Base-by-base conservation (phyloP, 2,888 invertebrate species). In the Drosophila engyochracea region DNA sequence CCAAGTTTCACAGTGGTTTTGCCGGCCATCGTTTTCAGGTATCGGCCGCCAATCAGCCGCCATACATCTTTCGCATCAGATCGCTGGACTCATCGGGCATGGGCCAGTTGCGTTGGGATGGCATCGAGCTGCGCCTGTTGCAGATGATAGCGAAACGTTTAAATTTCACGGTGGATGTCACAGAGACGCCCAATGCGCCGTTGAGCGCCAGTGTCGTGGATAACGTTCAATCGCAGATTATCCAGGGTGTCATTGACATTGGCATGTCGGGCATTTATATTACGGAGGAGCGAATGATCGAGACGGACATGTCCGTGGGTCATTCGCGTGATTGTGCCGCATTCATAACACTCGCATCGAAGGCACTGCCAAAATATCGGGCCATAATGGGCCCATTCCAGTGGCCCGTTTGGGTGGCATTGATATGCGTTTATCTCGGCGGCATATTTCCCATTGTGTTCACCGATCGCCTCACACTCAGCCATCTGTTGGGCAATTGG, bases 321-420 rank as follows among this genome's bases (percentile, higher is more conserved):
- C 96, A 97, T 92, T 95, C 96, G 4, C 95, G 95, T 71, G 97
- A 97, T 89, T 97, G 97, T 91, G 97, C 97, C 7, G 94, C 95
- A 2, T 97, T 97, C 90, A 95, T 97, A 57, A 96, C 97, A 0
- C 92, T 96, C 7, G 95, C 96, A 71, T 97, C 97, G 3, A 96
- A 96, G 55, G 97, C 97, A 6, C 93, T 97, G 66, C 97, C 97
- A 35, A 95, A 96, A 85, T 97, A 97, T 91, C 95, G 97, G 35
- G 97, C 97, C 1, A 97, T 97, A 64, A 95, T 97, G 93, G 97
- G 97, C 1, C 97, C 97, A 0, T 97, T 97, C 86, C 96, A 96
- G 81, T 96, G 96, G 96, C 95, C 95, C 25, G 97, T 97, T 12
- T 97, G 97, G 97, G 92, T 97, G 28, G 95, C 96, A 2, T 91